These are phyloP conservation scores for Epinotia demarniana DNA, from an alignment of 2,888 invertebrate genomes.

Conservation along the genomic window DNA sequence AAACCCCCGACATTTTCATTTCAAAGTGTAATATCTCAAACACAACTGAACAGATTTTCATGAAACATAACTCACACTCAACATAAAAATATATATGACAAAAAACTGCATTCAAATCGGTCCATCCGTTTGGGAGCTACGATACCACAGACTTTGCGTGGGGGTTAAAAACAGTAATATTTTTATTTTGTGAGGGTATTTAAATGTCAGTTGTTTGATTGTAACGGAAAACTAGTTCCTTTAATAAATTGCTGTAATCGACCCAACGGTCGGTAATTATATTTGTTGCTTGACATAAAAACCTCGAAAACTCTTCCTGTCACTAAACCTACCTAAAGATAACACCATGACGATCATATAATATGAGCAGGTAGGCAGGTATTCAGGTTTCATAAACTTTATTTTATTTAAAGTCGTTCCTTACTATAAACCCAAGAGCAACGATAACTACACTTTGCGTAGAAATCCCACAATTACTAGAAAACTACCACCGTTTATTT, in stretches of 20 bases:
- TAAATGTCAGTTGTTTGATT: constrained; percentile 48
- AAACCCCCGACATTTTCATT: too few species aligned
- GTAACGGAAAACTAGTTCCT: constrained; percentile 39
- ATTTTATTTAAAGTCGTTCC: too few species aligned
- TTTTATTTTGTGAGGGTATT: background rate
- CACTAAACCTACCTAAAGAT: background rate
- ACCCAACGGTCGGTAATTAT: constrained; percentile 6
- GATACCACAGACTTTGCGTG: too few species aligned
- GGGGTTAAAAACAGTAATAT: too few species aligned
- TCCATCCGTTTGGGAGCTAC: too few species aligned
- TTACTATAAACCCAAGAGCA: background rate
- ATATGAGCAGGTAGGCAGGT: too few species aligned
- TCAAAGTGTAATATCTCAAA: too few species aligned
- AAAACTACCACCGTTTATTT: background rate
- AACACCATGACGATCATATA: background rate
- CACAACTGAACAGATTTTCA: too few species aligned
- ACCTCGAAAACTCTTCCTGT: background rate
- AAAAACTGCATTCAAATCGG: too few species aligned
- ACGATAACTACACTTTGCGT: background rate
- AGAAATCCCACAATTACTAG: background rate
- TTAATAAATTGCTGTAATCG: background rate
- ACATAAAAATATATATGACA: too few species aligned
- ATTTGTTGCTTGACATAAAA: constrained; percentile 30
- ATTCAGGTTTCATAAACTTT: too few species aligned
- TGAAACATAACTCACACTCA: too few species aligned